Conservation (phyloP, 2,888 invertebrate genomes). For the Amphimallon solstitiale region DNA sequence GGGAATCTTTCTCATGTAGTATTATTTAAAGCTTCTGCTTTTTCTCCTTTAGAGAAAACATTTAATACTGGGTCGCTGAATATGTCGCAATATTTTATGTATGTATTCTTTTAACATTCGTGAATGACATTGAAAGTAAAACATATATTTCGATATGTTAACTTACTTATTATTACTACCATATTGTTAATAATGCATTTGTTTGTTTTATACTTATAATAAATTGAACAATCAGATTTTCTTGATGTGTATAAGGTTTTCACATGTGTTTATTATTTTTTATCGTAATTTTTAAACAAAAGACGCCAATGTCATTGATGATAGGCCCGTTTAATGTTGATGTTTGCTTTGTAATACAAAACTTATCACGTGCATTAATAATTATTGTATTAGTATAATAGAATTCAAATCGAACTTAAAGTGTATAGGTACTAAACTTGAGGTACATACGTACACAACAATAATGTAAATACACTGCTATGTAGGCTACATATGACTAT, state of each 20-base stretch:
- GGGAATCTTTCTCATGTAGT: background rate
- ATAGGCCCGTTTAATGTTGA: background rate
- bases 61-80: slow-evolving; percentile 52
- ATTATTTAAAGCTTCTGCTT: background rate
- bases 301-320: slow-evolving; percentile 16
- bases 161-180: slow-evolving; percentile 23
- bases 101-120: slow-evolving; percentile 42
- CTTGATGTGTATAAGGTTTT: slow-evolving; percentile 7
- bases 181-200: slow-evolving; percentile 28
- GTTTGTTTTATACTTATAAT: slow-evolving; percentile 4
- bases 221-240: slow-evolving; percentile 5
- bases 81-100: slow-evolving; percentile 52
- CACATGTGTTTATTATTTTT: slow-evolving; percentile 27
- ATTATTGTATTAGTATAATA: background rate
- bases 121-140: slow-evolving; percentile 57
- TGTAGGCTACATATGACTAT: no score
- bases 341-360: background rate
- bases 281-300: slow-evolving; percentile 6
- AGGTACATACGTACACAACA: background rate
- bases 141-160: slow-evolving; percentile 48
- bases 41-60: slow-evolving; percentile 21
- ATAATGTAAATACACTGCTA: no score
- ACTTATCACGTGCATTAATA: slow-evolving; percentile 11
- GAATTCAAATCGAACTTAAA: background rate
- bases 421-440: background rate